Evolutionary conservation across 53 echinoderm and acorn worm genomes (phyloP), one percentile per base, ranked within the genome.

Genomic region (Astropecten irregularis): DNA sequence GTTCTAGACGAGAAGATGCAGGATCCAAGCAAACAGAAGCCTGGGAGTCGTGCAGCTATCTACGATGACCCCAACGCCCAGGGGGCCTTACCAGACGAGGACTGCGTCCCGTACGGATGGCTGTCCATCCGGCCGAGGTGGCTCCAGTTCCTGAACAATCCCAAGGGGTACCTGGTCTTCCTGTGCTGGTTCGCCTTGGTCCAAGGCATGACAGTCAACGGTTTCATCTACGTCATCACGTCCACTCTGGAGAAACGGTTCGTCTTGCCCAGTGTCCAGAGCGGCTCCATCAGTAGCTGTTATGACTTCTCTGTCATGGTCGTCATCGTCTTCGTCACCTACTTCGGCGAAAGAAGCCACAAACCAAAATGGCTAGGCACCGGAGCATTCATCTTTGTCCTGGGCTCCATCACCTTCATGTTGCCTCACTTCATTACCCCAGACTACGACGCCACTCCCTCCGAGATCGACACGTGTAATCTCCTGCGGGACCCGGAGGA

Each of bases 251-350:
- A 96, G 32, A 71, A 84, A 13, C 83, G 96, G 3, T 96, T 96
- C 58, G 73, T 81, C 48, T 73, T 96, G 18, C 85, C 96, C 5
- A 96, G 96, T 76, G 96, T 88, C 28, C 76, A 87, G 39, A 96
- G 93, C 77, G 96, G 95, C 33, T 91, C 89, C 46, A 96, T 96
- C 36, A 91, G 90, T 32, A 93, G 93, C 76, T 89, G 91, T 20
- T 96, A 96, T 76, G 96, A 96, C 57, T 93, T 96, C 70, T 86
- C 91, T 31, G 96, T 93, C 47, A 91, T 93, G 87, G 77, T 93
- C 56, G 54, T 93, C 33, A 86, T 96, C 66, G 81, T 93, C 22
- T 89, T 93, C 48, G 96, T 96, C 51, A 93, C 96, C 15, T 96
- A 93, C 69, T 81, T 96, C 27, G 96, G 96, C 1, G 96, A 93